Conservation (phyloP, 2,113 vertebrate genomes). For the Axis porcinus region DNA sequence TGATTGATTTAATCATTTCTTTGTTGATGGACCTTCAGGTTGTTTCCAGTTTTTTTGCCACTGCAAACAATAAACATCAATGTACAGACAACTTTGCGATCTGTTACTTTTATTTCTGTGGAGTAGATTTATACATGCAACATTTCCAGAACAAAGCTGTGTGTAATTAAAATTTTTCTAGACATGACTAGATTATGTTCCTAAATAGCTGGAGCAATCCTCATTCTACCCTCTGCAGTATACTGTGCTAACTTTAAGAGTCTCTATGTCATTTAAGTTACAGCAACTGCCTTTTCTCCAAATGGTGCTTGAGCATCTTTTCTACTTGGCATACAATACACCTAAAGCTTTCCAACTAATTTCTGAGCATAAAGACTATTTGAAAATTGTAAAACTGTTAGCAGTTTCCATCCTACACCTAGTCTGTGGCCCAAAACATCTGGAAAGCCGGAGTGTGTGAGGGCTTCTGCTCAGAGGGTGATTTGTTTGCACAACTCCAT, state of each 20-base stretch:
- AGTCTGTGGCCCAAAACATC: neutral
- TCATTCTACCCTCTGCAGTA: neutral
- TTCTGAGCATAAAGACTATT: neutral
- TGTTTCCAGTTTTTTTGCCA: neutral
- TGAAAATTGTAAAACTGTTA: neutral
- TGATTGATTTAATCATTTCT: neutral
- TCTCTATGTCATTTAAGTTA: neutral
- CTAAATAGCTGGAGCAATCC: neutral
- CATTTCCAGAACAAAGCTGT: neutral
- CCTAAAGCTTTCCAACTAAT: neutral
- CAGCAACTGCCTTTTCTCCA: neutral
- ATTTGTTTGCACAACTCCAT: neutral
- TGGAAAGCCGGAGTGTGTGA: neutral
- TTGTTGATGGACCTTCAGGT: neutral
- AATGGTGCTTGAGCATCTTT: neutral
- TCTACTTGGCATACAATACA: neutral
- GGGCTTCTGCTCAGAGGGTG: neutral
- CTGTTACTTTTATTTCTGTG: constrained; percentile 27
- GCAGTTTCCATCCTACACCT: neutral
- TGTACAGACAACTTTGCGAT: neutral
- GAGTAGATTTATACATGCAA: neutral
- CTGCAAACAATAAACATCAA: constrained; percentile 41
- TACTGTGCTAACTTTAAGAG: neutral
- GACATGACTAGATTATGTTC: neutral
- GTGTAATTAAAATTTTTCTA: neutral